Conservation (phyloP, 2,113 vertebrate genomes). For the Irena cyanogastra region DNA sequence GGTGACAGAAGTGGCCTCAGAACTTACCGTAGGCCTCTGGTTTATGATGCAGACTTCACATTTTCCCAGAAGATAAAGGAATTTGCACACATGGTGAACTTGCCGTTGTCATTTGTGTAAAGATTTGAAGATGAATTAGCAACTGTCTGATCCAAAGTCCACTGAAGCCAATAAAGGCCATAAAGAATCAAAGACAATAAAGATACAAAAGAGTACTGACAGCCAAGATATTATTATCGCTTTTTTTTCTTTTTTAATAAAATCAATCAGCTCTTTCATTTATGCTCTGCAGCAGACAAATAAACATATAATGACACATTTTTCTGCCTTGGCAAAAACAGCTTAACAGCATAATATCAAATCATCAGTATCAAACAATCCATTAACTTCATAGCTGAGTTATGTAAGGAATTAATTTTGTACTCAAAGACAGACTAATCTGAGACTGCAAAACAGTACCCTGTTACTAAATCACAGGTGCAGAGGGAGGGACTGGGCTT, state of each 20-base stretch:
- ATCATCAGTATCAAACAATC: background rate
- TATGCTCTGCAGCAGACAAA: background rate
- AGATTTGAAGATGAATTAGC: slow-evolving; percentile 7
- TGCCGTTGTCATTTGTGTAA: background rate
- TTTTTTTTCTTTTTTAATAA: background rate
- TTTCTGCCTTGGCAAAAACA: background rate
- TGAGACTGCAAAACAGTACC: background rate
- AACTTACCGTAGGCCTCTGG: background rate
- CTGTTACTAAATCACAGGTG: slow-evolving; percentile 6
- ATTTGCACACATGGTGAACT: background rate
- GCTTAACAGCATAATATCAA: background rate
- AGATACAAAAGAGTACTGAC: background rate
- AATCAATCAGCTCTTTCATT: background rate
- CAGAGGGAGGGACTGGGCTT: background rate
- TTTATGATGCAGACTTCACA: background rate
- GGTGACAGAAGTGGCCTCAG: background rate
- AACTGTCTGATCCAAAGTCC: background rate
- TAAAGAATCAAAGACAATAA: slow-evolving; percentile 20
- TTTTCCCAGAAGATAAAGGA: slow-evolving; percentile 12
- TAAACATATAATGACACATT: background rate
- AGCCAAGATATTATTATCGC: background rate
- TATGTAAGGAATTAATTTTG: background rate
- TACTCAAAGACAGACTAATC: background rate
- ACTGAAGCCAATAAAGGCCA: background rate
- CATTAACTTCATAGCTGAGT: background rate